Evolutionary conservation across 2,888 invertebrate genomes (phyloP).

Genomic region (Dryococelus australis): DNA sequence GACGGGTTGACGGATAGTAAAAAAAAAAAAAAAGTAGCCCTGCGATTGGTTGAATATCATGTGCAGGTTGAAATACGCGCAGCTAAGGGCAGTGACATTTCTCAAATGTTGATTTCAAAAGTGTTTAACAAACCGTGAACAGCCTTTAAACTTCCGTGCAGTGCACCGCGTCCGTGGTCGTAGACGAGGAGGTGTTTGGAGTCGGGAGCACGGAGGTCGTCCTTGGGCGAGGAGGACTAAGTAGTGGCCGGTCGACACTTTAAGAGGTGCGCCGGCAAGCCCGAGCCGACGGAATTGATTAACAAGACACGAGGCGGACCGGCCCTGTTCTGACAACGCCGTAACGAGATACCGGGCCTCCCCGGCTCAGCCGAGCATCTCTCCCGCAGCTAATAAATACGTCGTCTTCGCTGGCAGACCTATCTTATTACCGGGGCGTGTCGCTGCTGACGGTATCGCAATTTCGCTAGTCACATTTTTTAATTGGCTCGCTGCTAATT

Average conservation of each 20-base stretch:
- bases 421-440: conserved; percentile 9
- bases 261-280: neutral
- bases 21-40: no score
- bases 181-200: no score
- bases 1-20: no score
- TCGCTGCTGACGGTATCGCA: neutral
- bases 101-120: no score
- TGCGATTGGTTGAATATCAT: no score
- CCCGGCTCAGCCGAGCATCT: neutral
- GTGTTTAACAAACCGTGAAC: no score
- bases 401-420: neutral
- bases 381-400: neutral
- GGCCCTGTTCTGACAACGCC: neutral
- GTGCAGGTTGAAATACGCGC: no score
- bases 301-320: neutral
- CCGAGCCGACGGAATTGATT: neutral
- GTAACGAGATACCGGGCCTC: neutral
- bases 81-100: no score
- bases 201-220: no score
- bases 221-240: no score
- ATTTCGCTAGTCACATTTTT: neutral
- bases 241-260: neutral
- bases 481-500: neutral
- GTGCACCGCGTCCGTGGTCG: no score
- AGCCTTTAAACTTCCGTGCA: no score